Evolutionary conservation across 2,888 invertebrate genomes (phyloP).

Genomic region (Cantharis flavilabris): DNA sequence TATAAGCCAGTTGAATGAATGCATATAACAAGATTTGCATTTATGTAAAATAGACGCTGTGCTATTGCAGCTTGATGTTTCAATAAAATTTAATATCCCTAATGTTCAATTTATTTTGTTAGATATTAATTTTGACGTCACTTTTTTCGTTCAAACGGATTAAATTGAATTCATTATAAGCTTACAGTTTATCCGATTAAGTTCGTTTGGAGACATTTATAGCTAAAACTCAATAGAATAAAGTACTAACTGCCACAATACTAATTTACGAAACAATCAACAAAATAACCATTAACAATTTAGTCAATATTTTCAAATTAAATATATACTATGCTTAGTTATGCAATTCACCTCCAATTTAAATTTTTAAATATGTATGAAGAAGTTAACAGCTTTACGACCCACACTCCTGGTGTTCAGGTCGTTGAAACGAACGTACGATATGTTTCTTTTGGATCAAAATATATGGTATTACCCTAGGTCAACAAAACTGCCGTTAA

Average conservation of each 20-base stretch:
- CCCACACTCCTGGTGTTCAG: constrained; percentile 95
- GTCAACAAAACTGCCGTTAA: constrained; percentile 81
- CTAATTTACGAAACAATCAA: too few relatives aligned
- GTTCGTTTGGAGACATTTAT: too few relatives aligned
- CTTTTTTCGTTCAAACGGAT: not conserved
- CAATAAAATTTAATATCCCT: not conserved
- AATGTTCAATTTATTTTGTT: not conserved
- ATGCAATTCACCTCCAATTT: too few relatives aligned
- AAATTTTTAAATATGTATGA: constrained; percentile 49
- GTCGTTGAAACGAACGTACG: constrained; percentile 95
- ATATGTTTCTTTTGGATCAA: constrained; percentile 96
- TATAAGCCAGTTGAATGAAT: too few relatives aligned
- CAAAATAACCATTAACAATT: too few relatives aligned
- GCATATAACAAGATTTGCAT: too few relatives aligned
- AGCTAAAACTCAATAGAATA: too few relatives aligned
- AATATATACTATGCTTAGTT: too few relatives aligned
- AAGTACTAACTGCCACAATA: too few relatives aligned
- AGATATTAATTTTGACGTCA: not conserved
- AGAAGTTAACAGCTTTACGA: constrained; percentile 94
- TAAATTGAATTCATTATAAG: not conserved
- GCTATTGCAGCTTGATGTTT: not conserved
- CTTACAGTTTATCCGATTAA: not conserved
- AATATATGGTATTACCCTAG: constrained; percentile 72
- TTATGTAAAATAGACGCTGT: too few relatives aligned
- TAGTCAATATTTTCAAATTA: too few relatives aligned